A percentile compares a stretch with the other conserved stretches of the same genome.
phyloP scores from a whole-genome alignment of 2,888 invertebrate genomes.

The Aspidapion aeneum region DNA sequence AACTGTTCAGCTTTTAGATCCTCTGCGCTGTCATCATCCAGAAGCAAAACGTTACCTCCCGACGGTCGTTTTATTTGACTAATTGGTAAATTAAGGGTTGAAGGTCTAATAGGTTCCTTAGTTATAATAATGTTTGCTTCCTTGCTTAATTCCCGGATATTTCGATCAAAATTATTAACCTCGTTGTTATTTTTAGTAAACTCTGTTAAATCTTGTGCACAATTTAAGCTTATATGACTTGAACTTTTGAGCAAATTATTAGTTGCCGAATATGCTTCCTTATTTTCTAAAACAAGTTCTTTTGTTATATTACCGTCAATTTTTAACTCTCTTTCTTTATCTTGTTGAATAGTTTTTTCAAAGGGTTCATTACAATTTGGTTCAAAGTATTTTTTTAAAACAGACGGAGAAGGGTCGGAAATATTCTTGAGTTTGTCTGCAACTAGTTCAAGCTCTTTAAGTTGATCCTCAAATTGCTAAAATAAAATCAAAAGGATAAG shows the following conservation, averaged over 20 bases:
- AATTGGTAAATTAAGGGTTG: neutral
- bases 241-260: neutral
- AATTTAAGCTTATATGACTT: neutral
- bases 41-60: neutral
- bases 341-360: neutral
- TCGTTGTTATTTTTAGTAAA: neutral
- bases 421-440: constrained; percentile 42
- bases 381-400: constrained; percentile 42
- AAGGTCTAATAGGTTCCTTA: neutral
- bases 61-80: neutral
- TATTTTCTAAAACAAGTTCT: neutral
- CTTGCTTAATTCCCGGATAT: neutral
- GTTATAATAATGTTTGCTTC: too few relatives aligned
- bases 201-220: neutral
- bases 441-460: constrained; percentile 37
- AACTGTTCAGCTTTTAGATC: neutral
- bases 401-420: constrained; percentile 40
- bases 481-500: neutral
- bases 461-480: constrained; percentile 7
- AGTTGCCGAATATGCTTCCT: neutral
- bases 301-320: neutral
- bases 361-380: constrained; percentile 31
- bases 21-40: neutral
- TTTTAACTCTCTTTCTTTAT: neutral
- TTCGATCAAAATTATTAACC: neutral